These are phyloP conservation scores for Dufourea novaeangliae DNA, from an alignment of 1,140 invertebrate genomes.

Conservation along the genomic window DNA sequence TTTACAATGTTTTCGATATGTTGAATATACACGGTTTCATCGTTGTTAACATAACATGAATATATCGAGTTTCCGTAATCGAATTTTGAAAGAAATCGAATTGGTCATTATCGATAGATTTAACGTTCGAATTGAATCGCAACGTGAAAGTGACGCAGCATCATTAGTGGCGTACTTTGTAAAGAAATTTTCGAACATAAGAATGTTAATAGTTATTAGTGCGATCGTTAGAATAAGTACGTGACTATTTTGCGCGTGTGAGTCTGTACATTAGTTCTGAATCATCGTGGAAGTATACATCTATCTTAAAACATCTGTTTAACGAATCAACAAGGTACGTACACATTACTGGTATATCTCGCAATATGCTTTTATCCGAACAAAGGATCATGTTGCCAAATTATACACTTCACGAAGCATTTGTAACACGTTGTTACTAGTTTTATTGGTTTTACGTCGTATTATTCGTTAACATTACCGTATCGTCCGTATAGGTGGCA, in stretches of 20 bases:
- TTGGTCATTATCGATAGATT: background rate
- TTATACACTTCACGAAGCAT: background rate
- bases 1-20: no score
- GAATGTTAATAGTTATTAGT: no score
- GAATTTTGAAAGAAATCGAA: background rate
- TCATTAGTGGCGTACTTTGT: no score
- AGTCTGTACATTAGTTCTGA: no score
- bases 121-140: background rate
- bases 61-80: no score
- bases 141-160: background rate
- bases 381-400: background rate
- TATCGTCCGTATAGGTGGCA: background rate
- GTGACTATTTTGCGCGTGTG: no score
- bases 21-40: no score
- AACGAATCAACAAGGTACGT: background rate
- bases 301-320: no score
- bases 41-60: no score
- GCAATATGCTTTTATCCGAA: background rate
- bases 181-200: no score
- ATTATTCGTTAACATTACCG: background rate
- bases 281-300: background rate
- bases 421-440: conserved; percentile 15
- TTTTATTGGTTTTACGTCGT: conserved; percentile 2
- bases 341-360: background rate
- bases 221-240: no score